Evolutionary conservation across 2,113 vertebrate species (phyloP).

Genomic region (Ptilonorhynchus violaceus): DNA sequence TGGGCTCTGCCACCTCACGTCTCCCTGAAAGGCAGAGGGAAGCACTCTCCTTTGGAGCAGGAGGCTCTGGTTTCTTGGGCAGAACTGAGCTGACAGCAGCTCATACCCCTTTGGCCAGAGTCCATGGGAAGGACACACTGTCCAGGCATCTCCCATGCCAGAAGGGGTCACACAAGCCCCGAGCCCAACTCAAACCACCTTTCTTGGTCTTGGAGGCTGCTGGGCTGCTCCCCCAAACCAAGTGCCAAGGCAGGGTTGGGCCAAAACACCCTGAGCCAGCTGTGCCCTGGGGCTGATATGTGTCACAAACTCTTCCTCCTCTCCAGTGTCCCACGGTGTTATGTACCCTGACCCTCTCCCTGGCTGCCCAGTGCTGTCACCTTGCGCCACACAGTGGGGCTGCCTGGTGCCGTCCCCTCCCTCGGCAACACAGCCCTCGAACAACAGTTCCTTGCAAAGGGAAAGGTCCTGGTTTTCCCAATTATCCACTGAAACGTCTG

Average conservation of each 20-base stretch:
- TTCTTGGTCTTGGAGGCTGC: not conserved
- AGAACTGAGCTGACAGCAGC: not conserved
- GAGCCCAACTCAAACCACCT: not conserved
- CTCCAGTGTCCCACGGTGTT: accelerated
- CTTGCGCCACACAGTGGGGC: not conserved
- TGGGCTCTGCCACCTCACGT: not conserved
- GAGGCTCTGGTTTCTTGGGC: not conserved
- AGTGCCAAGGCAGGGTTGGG: not conserved
- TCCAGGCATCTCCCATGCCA: not conserved
- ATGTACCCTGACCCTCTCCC: accelerated
- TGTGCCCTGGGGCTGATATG: accelerated
- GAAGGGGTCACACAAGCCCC: not conserved
- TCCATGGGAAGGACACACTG: not conserved
- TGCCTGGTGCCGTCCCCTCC: not conserved
- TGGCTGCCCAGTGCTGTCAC: not conserved
- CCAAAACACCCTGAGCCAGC: accelerated
- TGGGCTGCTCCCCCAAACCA: not conserved
- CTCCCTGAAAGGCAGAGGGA: not conserved
- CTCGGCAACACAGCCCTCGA: accelerated
- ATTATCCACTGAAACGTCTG: not conserved
- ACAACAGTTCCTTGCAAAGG: not conserved
- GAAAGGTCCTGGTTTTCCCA: not conserved
- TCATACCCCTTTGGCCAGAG: not conserved
- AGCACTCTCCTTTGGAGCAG: not conserved
- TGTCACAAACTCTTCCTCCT: not conserved